Evolutionary conservation across 2,797 vertebrate species (phyloP).

Genomic region (Anolis apletophallus): DNA sequence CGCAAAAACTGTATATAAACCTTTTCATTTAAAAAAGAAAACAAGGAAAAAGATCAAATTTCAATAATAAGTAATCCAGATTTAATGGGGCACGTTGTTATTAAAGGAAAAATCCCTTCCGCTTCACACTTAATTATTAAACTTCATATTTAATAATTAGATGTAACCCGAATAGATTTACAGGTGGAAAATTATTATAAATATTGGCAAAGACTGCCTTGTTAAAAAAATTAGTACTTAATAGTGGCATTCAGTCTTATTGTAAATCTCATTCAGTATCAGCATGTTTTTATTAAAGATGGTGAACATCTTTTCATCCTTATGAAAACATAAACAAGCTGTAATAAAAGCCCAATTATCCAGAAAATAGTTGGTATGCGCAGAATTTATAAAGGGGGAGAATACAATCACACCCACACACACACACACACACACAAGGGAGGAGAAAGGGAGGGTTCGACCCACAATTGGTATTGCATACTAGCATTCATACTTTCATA

Average conservation of each 20-base stretch:
- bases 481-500: neutral
- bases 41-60: neutral
- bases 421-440: too few relatives aligned
- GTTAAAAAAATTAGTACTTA: neutral
- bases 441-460: neutral
- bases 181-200: neutral
- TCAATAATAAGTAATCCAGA: conserved; percentile 14
- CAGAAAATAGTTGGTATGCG: neutral
- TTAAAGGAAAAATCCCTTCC: neutral
- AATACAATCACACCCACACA: too few relatives aligned
- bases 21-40: conserved; percentile 27
- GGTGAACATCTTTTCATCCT: neutral
- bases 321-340: neutral
- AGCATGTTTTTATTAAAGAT: neutral
- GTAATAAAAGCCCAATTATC: neutral
- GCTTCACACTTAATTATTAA: neutral
- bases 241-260: neutral
- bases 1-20: neutral
- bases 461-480: too few relatives aligned
- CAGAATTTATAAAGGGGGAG: neutral
- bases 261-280: neutral
- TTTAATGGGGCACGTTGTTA: neutral
- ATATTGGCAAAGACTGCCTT: neutral
- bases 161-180: neutral
- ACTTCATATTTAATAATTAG: conserved; percentile 3